Evolutionary conservation across 2,797 vertebrate species (phyloP), one percentile per base, ranked within the genome.

Genomic region (Paratrypauchen microcephalus): DNA sequence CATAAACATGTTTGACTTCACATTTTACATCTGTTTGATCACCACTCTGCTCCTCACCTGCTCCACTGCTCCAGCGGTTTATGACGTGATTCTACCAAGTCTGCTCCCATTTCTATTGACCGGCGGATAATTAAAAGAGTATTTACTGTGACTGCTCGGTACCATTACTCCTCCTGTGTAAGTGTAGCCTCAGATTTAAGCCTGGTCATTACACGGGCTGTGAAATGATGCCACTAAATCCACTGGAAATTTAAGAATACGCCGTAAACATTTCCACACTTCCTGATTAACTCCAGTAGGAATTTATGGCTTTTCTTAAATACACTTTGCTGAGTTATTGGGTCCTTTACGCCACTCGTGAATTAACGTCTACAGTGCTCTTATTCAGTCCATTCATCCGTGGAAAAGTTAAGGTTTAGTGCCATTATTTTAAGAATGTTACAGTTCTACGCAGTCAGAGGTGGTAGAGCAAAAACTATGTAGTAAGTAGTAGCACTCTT

Each of bases 121-220:
- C 26, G 3, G 15, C 5, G 23, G 41, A 64, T 64, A 48, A 64
- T 64, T 48, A 64, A 64, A 64, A 24, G 41, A 18, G 41, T 64
- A 64, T 64, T 64, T 64, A 64, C 62, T 26, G 62, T 64, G 62
- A 16, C 39, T 48, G 41, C 19, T 26, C 41, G 23, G 6, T 26
- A 18, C 62, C 62, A 47, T 64, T 64, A 64, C 41, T 64, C 41
- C 62, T 47, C 41, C 39, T 28, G 23, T 23, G 13, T 30, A 58
- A 45, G 62, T 48, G 62, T 18, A 19, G 39, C 62, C 11, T 26
- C 41, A 47, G 62, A 64, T 64, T 64, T 64, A 64, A 48, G 62
- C 41, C 9, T 9, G 41, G 41, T 26, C 62, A 64, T 64, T 64
- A 64, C 26, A 28, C 13, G 9, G 7, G 15, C 39, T 9, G 3